These are phyloP conservation scores for Sander lucioperca DNA, from an alignment of 2,113 vertebrate species.

Conservation along the genomic window DNA sequence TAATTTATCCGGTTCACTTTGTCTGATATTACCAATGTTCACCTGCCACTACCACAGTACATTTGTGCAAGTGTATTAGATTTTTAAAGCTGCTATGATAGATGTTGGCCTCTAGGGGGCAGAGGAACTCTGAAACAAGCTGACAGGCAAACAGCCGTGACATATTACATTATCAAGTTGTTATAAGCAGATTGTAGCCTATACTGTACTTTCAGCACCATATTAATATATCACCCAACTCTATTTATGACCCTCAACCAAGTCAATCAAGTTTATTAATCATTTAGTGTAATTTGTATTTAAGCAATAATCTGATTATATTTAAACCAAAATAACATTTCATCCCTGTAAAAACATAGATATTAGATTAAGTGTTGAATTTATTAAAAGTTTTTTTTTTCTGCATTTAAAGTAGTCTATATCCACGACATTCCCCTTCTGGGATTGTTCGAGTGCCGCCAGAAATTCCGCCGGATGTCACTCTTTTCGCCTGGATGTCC, in stretches of 20 bases:
- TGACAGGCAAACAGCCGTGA: neutral
- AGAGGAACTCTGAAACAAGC: neutral
- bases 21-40: constrained; percentile 13
- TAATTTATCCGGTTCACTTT: neutral
- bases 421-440: no score
- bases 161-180: neutral
- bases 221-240: neutral
- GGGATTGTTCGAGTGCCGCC: no score
- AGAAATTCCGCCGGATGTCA: no score
- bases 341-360: neutral
- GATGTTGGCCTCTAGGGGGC: neutral
- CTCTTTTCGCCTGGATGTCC: no score
- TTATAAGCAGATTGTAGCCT: neutral
- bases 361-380: neutral
- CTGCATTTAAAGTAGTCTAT: no score
- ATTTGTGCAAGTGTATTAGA: neutral
- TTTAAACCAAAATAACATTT: neutral
- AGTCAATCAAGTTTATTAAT: neutral
- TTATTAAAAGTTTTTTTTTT: neutral
- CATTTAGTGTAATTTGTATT: neutral
- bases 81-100: neutral
- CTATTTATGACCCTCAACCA: neutral
- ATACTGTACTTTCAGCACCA: neutral
- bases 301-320: neutral
- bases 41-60: constrained; percentile 20